A percentile compares a stretch with the other conserved stretches of the same genome.
Conservation (phyloP, 2,797 vertebrate genomes). For the Gadopsis marmoratus region DNA sequence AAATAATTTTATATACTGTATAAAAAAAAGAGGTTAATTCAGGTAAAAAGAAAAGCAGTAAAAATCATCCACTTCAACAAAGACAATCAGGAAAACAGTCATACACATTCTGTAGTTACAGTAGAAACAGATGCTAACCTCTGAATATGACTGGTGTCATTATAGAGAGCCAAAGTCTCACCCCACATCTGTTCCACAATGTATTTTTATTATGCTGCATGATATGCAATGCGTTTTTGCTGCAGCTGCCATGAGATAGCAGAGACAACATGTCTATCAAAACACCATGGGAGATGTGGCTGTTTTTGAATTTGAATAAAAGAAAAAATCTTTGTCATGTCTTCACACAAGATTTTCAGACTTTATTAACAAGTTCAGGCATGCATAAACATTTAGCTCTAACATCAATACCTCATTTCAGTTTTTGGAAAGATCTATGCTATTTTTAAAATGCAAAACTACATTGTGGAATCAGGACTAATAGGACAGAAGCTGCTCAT, state of each 20-base stretch:
- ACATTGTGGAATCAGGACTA: conserved; percentile 24
- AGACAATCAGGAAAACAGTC: conserved; percentile 67
- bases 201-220: not conserved
- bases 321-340: not conserved
- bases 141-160: conserved; percentile 28
- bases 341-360: conserved; percentile 11
- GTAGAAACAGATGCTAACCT: conserved; percentile 26
- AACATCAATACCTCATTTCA: conserved; percentile 3
- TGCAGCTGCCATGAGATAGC: conserved; percentile 16
- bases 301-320: not conserved
- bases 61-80: conserved; percentile 55
- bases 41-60: conserved; percentile 52
- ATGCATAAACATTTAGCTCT: not conserved
- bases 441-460: not conserved
- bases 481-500: conserved; percentile 9
- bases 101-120: conserved; percentile 40
- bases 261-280: conserved; percentile 8
- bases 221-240: conserved; percentile 15
- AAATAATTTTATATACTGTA: conserved; percentile 61
- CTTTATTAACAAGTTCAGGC: not conserved
- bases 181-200: conserved; percentile 30
- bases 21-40: conserved; percentile 67
- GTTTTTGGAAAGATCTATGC: not conserved
- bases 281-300: conserved; percentile 2
- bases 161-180: conserved; percentile 39